Conservation (phyloP, 2,888 invertebrate species). For the Lomographa bimaculata region DNA sequence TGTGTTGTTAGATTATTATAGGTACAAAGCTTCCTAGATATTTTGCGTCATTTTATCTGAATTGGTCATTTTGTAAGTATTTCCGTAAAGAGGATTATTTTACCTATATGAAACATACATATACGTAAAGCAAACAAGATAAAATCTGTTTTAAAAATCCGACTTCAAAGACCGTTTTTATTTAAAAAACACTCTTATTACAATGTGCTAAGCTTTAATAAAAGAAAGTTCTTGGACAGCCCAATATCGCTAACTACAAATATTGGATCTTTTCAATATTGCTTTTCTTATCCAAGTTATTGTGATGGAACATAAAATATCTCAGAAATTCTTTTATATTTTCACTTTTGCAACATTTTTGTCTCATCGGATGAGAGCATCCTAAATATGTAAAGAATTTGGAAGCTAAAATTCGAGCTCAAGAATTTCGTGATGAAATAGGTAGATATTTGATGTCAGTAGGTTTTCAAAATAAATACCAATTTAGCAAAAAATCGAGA, state of each 20-base stretch:
- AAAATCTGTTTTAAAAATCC: constrained; percentile 6
- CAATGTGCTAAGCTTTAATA: constrained; percentile 6
- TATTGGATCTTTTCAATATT: constrained; percentile 56
- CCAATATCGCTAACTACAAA: constrained; percentile 51
- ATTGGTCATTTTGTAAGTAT: too few species aligned
- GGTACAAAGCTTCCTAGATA: too few species aligned
- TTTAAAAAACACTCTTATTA: constrained; percentile 10
- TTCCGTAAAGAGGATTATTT: too few species aligned
- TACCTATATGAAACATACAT: constrained; percentile 10
- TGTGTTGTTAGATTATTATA: too few species aligned
- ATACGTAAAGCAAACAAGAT: constrained; percentile 7
- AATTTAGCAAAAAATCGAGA: too few species aligned
- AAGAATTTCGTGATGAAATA: too few species aligned
- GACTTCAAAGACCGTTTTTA: background rate
- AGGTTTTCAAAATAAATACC: background rate
- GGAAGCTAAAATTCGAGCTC: too few species aligned
- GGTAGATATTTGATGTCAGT: constrained; percentile 3
- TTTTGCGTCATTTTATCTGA: too few species aligned
- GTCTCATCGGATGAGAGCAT: constrained; percentile 6
- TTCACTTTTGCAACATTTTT: constrained; percentile 13
- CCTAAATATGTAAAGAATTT: too few species aligned
- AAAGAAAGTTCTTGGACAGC: too few species aligned
- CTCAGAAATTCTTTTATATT: constrained; percentile 16
- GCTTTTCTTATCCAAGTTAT: constrained; percentile 34
- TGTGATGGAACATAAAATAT: constrained; percentile 26